Evolutionary conservation across 2,113 vertebrate species (phyloP), one percentile per base, ranked within the genome.

Genomic region (Trichomycterus rosablanca): DNA sequence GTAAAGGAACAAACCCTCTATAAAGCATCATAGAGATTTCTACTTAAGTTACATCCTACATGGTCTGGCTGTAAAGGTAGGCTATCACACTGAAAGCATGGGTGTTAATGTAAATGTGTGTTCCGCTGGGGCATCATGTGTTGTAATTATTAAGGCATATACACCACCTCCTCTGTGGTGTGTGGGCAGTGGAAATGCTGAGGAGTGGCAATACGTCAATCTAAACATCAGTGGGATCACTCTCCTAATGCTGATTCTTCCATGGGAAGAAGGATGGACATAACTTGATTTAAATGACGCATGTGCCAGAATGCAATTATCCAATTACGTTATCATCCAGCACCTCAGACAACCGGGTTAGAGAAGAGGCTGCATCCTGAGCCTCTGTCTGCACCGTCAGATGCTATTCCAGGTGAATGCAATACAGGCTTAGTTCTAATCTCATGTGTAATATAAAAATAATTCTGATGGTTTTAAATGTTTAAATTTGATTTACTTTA

Each of bases 321-420:
- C 72, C 78, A 82, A 85, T 84, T 86, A 85, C 72, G 68, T 75
- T 81, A 83, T 85, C 83, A 87, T 82, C 76, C 78, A 74, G 77
- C 69, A 78, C 78, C 78, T 78, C 62, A 53, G 73, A 80, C 73
- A 71, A 80, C 43, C 37, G 50, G 45, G 34, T 55, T 53, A 77
- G 76, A 84, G 78, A 82, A 81, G 71, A 61, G 16, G 71, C 81
- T 76, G 72, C 57, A 75, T 80, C 78, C 64, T 66, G 77, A 44
- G 65, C 58, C 55, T 69, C 53, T 74, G 70, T 59, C 74, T 45
- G 53, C 57, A 20, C 59, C 30, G 70, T 72, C 66, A 66, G 65
- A 68, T 68, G 69, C 40, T 18, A 43, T 28, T 35, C 34, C 43
- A 39, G 58, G 14, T 26, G 37, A 7, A 34, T 3, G 19, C 28